Conservation (phyloP, 35 echinoderm and acorn worm species). For the Diadema setosum region DNA sequence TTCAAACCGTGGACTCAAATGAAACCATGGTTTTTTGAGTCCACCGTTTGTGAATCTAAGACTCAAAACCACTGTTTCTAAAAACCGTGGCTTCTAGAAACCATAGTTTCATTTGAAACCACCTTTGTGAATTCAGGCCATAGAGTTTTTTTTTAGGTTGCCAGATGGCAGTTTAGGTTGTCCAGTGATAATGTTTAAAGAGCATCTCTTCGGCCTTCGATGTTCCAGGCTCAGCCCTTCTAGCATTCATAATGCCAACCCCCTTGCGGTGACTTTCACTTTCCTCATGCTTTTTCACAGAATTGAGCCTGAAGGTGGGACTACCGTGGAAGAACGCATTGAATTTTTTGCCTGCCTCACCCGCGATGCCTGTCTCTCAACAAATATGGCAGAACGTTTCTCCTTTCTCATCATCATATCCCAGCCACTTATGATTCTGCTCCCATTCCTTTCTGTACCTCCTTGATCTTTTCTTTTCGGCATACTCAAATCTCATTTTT, state of each 20-base stretch:
- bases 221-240: neutral
- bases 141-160: too few species aligned
- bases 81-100: too few species aligned
- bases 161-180: too few species aligned
- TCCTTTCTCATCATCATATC: neutral
- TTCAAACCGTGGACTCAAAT: too few species aligned
- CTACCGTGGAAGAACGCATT: constrained; percentile 2
- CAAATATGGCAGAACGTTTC: constrained; percentile 13
- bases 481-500: neutral
- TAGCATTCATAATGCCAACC: neutral
- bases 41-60: too few species aligned
- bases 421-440: constrained; percentile 10
- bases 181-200: too few species aligned
- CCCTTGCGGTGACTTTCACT: constrained; percentile 34
- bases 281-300: neutral
- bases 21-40: too few species aligned
- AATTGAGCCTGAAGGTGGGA: neutral
- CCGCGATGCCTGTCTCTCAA: neutral
- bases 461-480: neutral
- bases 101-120: too few species aligned
- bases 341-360: neutral
- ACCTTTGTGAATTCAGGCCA: too few species aligned
- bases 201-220: constrained; percentile 1
- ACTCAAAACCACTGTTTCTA: too few species aligned
- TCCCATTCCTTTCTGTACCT: constrained; percentile 7